A percentile compares a stretch with the other conserved stretches of the same genome.
Conservation (phyloP, 2,797 vertebrate genomes). For the Staurois parvus region DNA sequence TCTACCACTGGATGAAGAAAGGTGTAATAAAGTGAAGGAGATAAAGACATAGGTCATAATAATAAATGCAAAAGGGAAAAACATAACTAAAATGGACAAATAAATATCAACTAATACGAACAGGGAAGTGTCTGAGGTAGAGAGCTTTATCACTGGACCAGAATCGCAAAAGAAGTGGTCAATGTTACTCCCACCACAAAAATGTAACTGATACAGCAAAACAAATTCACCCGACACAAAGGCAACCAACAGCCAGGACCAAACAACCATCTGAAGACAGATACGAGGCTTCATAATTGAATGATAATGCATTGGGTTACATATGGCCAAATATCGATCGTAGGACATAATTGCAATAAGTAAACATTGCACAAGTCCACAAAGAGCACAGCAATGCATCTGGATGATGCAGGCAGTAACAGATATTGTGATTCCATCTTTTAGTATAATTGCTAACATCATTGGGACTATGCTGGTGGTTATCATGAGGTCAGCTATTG, state of each 20-base stretch:
- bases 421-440: not conserved
- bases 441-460: conserved; percentile 18
- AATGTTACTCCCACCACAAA: conserved; percentile 3
- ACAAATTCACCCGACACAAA: conserved; percentile 11
- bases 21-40: not conserved
- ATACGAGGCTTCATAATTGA: conserved; percentile 12
- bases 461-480: conserved; percentile 13
- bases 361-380: conserved; percentile 16
- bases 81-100: not conserved
- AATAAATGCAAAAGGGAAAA: conserved; percentile 33
- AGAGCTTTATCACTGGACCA: not conserved
- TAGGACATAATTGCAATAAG: conserved; percentile 40
- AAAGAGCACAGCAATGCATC: conserved; percentile 4
- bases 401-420: not conserved
- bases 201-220: not conserved
- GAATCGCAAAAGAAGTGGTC: conserved; percentile 46
- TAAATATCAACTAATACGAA: conserved; percentile 11
- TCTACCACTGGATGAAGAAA: conserved; percentile 11
- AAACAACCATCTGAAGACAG: not conserved
- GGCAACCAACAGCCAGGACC: conserved; percentile 22
- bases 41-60: conserved; percentile 28
- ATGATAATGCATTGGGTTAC: conserved; percentile 24
- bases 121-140: conserved; percentile 15
- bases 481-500: conserved; percentile 16
- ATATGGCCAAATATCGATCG: conserved; percentile 45